Evolutionary conservation across 1,140 invertebrate species (phyloP).

Genomic region (Drosophila nigromelanica): DNA sequence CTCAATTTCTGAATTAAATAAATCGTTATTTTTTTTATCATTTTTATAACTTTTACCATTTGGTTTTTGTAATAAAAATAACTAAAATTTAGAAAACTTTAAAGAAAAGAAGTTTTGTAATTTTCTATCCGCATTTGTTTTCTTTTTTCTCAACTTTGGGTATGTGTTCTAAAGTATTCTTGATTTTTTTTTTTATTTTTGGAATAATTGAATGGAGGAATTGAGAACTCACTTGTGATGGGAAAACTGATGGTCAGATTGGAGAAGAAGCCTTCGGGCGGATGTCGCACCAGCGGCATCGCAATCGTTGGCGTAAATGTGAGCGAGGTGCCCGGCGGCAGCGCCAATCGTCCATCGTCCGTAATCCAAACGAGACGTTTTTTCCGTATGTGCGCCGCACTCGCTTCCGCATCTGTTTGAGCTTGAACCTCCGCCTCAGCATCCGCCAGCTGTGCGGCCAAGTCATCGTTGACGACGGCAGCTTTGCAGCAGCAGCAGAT

Average conservation of each 20-base stretch:
- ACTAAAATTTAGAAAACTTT: too few relatives aligned
- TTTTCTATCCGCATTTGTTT: too few relatives aligned
- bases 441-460: slow-evolving; percentile 58
- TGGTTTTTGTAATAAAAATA: too few relatives aligned
- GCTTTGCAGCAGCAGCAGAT: slow-evolving; percentile 29
- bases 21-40: too few relatives aligned
- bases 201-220: too few relatives aligned
- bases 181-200: too few relatives aligned
- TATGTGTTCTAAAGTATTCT: too few relatives aligned
- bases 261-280: slow-evolving; percentile 92
- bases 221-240: slow-evolving; percentile 90
- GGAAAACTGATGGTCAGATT: slow-evolving; percentile 93
- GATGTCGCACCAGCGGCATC: slow-evolving; percentile 92
- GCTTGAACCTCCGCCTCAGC: slow-evolving; percentile 50
- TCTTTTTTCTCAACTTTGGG: too few relatives aligned
- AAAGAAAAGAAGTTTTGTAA: too few relatives aligned
- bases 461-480: slow-evolving; percentile 39
- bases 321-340: slow-evolving; percentile 92
- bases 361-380: slow-evolving; percentile 93
- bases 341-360: slow-evolving; percentile 90
- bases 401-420: slow-evolving; percentile 28
- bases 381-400: slow-evolving; percentile 88
- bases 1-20: too few relatives aligned
- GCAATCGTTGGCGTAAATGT: slow-evolving; percentile 91
- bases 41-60: too few relatives aligned